Base-by-base conservation (phyloP, 2,888 invertebrate genomes). In the Tromatobia lineatoria region DNA sequence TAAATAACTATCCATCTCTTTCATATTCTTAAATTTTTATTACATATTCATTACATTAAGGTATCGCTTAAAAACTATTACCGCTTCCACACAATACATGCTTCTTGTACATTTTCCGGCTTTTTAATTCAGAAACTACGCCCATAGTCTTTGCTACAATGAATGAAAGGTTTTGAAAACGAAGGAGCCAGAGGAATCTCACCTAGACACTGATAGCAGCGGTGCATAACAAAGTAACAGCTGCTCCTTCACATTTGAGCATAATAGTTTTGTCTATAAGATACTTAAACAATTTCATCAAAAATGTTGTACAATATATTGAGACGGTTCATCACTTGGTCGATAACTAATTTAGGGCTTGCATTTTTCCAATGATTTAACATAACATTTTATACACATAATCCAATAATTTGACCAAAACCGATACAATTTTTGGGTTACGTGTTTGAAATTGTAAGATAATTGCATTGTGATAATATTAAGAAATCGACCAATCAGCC, bases 301-400 rank as follows among this genome's bases (percentile, higher is more conserved):
- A 85, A 78, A 88, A 87, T 88, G 87, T 87, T 87, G 86, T 87
- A 87, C 86, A 88, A 80, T 86, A 83, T 69, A 80, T 88, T 90
- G 89, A 38, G 38, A 10, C 8, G 38, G 38, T 38, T 38, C 10
- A 10, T 2, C 10, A 10, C 10, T 38, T 38, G 2, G 38, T 38
- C 10, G 38, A 38, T 2, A 38, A 7, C 38, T 38, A 38, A 38
- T 10, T 8, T 38, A 38, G 38, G 0, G 38, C 38, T 38, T 38
- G 6, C 4, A 38, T 38, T 38, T 7, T 38, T 8, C 7, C 8
- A 38, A 8, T 38, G 4, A 6, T 8, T 1, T 38, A 8, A 38
- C 3, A 6, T 38, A 38, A 38, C 34, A 38, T 38, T 38, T 38
- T 38, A 38, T 10, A 38, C 38, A 38, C 38, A 10, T 38, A 34